phyloP scores from a whole-genome alignment of 2,888 invertebrate genomes.

The Pinctada fucata region DNA sequence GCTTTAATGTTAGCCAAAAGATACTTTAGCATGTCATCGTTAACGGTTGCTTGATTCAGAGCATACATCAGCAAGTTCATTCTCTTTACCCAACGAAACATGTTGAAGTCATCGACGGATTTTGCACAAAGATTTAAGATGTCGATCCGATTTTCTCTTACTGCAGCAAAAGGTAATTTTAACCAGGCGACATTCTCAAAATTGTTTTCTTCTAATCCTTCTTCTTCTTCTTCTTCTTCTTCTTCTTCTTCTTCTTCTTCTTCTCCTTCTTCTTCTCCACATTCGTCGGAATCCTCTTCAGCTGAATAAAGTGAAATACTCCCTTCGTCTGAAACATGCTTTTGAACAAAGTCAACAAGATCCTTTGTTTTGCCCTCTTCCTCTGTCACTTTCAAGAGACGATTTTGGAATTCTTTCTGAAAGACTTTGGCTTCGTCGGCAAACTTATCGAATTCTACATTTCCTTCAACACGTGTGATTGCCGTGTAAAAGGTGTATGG shows the following conservation, averaged over 20 bases:
- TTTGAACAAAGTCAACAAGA: neutral
- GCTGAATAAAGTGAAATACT: no score
- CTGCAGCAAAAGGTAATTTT: slow-evolving; percentile 3
- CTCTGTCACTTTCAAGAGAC: neutral
- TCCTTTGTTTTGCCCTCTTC: neutral
- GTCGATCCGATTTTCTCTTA: neutral
- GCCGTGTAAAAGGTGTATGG: no score
- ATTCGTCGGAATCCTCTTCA: neutral
- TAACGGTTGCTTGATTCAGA: neutral
- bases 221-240: no score
- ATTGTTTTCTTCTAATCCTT: no score
- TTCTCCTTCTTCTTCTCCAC: neutral
- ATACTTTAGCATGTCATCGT: slow-evolving; percentile 5
- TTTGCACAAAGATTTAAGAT: slow-evolving; percentile 9
- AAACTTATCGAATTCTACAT: no score
- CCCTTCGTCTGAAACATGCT: no score
- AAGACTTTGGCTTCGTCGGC: no score
- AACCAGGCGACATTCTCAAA: slow-evolving; percentile 3
- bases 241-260: neutral
- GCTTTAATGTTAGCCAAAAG: neutral
- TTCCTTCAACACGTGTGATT: no score
- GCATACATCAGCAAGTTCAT: neutral
- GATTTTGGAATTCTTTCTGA: no score
- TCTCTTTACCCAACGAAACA: neutral
- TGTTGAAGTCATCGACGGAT: neutral